These are phyloP conservation scores for Platyscelio sp. DNA, from an alignment of 2,888 invertebrate species.

Conservation along the genomic window DNA sequence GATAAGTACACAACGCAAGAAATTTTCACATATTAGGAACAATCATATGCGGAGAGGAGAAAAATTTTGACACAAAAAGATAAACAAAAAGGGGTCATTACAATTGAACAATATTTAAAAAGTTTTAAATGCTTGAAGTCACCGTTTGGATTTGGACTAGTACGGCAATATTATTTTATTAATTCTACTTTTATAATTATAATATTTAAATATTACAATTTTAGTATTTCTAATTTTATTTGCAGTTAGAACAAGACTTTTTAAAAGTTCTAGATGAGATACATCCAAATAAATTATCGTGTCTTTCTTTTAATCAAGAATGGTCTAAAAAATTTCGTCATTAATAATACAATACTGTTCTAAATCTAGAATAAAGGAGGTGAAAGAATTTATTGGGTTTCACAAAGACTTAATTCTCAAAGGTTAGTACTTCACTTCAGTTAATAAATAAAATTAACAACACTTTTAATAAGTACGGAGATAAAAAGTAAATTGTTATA, in stretches of 20 bases:
- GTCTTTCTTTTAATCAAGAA: not conserved
- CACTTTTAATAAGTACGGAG: no score
- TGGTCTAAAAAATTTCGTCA: not conserved
- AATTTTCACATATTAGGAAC: not conserved
- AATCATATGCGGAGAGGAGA: not conserved
- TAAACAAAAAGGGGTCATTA: not conserved
- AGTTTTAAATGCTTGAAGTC: conserved; percentile 17
- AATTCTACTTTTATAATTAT: not conserved
- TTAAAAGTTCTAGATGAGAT: not conserved
- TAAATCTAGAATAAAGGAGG: not conserved
- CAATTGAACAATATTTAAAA: not conserved
- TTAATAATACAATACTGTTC: not conserved
- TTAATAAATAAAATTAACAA: not conserved
- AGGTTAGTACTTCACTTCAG: not conserved
- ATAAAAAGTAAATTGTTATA: not conserved
- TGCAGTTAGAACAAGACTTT: not conserved
- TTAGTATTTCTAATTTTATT: not conserved
- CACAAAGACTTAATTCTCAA: not conserved
- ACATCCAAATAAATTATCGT: not conserved
- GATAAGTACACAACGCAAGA: not conserved
- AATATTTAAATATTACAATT: not conserved
- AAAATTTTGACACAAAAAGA: not conserved
- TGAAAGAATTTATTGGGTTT: not conserved
- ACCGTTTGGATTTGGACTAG: not conserved
- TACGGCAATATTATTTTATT: not conserved